Evolutionary conservation across 2,113 vertebrate species (phyloP), one percentile per base, ranked within the genome.

Genomic region (Geococcyx californianus): DNA sequence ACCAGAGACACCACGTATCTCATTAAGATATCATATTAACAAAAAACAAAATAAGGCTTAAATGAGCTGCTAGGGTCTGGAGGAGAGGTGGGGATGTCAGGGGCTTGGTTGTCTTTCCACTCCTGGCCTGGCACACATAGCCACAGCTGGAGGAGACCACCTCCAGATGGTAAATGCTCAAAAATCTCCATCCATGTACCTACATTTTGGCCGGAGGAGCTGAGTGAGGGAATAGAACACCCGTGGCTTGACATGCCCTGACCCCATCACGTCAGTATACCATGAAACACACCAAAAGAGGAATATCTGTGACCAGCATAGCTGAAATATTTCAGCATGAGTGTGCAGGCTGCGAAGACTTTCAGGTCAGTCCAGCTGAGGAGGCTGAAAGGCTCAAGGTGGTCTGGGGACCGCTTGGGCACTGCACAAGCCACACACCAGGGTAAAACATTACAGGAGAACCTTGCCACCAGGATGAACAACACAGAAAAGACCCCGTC

Each of bases 1-100:
- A 56, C 42, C 73, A 62, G 42, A 44, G 4, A 3, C 17, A n/a
- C 5, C 8, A 4, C 0, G 0, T 33, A 42, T 11, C 33, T n/a
- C 49, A 11, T 16, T 21, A 34, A 75, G 45, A 2, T 10, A 33
- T 2, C 31, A 3, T 0, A 31, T 26, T 8, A 25, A 63, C 38
- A 14, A 26, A 6, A n/a, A 16, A 10, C 3, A 51, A 91, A 66
- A 33, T 10, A 23, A 4, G 3, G 9, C 6, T 83, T 64, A 26
- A 79, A 38, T 28, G 23, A 2, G 8, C 14, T 9, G 1, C 7
- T 29, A 5, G 1, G 11, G 23, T 68, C 67, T 70, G 38, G 49
- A 91, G 38, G 29, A 63, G 25, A 44, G 21, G 6, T 60, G 18
- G 4, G 10, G 31, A 11, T 26, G 42, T n/a, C 49, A 13, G 18